Evolutionary conservation across 2,888 invertebrate genomes (phyloP).

Genomic region (Eupeodes latifasciatus): DNA sequence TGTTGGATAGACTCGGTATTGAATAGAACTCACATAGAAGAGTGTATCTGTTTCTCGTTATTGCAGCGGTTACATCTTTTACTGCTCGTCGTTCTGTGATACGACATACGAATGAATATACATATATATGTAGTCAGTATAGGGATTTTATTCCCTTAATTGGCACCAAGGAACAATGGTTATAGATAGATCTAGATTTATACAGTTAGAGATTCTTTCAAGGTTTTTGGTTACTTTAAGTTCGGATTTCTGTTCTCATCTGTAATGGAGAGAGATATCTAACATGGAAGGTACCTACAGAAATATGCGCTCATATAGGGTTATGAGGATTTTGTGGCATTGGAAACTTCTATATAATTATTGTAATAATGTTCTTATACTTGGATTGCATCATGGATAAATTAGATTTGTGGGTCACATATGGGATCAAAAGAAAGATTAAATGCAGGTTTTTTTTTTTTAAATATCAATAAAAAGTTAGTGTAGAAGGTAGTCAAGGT

Average conservation of each 20-base stretch:
- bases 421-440: neutral
- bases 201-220: conserved; percentile 47
- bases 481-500: no score
- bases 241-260: conserved; percentile 50
- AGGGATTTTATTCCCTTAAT: conserved; percentile 63
- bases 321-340: conserved; percentile 13
- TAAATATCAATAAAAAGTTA: neutral
- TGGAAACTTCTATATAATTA: neutral
- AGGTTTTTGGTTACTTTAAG: conserved; percentile 59
- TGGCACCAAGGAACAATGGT: conserved; percentile 60
- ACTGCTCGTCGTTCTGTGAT: neutral
- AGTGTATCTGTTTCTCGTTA: conserved; percentile 17
- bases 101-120: neutral
- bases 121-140: neutral
- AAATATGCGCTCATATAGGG: neutral
- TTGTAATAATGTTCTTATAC: neutral
- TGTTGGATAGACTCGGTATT: neutral
- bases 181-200: neutral
- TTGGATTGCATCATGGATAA: neutral
- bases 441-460: neutral
- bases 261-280: conserved; percentile 1
- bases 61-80: conserved; percentile 17
- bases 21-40: no score
- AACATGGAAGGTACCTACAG: no score
- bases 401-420: conserved; percentile 23